These are phyloP conservation scores for Actinia tenebrosa DNA, from an alignment of 64 coral and sea anemone genomes.

Conservation along the genomic window DNA sequence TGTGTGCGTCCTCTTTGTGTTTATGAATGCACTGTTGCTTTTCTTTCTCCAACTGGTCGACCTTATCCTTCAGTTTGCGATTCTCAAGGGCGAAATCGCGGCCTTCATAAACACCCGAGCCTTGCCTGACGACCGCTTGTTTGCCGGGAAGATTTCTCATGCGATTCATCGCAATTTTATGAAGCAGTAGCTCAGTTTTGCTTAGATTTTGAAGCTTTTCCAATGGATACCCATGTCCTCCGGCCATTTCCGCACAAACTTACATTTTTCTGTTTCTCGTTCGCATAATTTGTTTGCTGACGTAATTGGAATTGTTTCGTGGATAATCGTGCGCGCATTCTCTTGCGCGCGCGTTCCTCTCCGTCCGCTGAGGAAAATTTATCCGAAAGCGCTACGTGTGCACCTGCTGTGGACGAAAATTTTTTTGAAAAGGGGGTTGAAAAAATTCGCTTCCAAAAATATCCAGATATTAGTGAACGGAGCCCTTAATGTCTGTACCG, in stretches of 20 bases:
- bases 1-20: conserved; percentile 60
- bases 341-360: not conserved
- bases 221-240: not conserved
- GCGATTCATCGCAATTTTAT: conserved; percentile 38
- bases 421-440: no score
- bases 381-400: no score
- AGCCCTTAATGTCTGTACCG: no score
- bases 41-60: conserved; percentile 59
- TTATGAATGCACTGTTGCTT: conserved; percentile 61
- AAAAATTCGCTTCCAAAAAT: no score
- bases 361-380: no score
- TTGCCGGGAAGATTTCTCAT: not conserved
- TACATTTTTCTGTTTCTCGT: not conserved
- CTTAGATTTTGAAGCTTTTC: conserved; percentile 5
- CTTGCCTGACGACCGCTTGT: not conserved
- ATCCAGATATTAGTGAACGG: no score
- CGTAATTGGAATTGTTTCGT: not conserved
- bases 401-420: no score
- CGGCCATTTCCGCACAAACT: not conserved
- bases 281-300: not conserved
- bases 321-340: not conserved
- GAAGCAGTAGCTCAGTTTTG: conserved; percentile 16
- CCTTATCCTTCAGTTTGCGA: conserved; percentile 54
- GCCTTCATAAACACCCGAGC: not conserved
- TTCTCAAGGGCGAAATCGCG: conserved; percentile 58